These are phyloP conservation scores for Camponotus fellah DNA, from an alignment of 2,888 invertebrate genomes.

Conservation along the genomic window DNA sequence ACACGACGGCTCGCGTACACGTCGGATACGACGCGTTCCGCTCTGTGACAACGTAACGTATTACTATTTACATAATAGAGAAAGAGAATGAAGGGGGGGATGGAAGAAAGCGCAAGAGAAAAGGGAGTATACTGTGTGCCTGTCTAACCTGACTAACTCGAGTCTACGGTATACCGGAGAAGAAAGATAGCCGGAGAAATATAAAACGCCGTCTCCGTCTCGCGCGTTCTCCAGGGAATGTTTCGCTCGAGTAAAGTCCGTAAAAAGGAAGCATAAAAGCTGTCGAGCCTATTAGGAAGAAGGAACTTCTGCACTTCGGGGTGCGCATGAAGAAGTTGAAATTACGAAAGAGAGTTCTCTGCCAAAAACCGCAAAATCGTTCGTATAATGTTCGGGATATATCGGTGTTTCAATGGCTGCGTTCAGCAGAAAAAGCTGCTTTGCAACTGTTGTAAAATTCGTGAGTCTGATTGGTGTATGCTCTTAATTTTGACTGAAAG, in stretches of 20 bases:
- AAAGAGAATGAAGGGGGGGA: constrained; percentile 35
- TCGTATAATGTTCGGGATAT: neutral
- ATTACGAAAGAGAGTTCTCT: neutral
- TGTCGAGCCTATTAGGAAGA: constrained; percentile 58
- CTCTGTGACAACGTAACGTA: constrained; percentile 64
- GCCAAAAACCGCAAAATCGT: constrained; percentile 12
- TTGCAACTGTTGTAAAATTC: no score
- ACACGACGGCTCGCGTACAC: constrained; percentile 21
- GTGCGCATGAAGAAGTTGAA: neutral
- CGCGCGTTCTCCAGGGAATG: constrained; percentile 69
- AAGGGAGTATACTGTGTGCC: constrained; percentile 27
- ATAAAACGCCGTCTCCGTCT: constrained; percentile 72
- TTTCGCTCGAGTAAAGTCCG: constrained; percentile 74
- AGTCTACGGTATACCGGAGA: constrained; percentile 67
- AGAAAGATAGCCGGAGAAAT: constrained; percentile 63
- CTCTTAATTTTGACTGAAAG: no score
- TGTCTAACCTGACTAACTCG: constrained; percentile 64
- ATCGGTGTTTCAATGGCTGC: neutral
- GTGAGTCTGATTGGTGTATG: no score
- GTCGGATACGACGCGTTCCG: constrained; percentile 55
- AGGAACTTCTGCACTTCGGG: constrained; percentile 44
- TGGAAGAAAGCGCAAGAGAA: constrained; percentile 18
- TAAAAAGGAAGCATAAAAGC: constrained; percentile 64
- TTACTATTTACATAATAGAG: constrained; percentile 73
- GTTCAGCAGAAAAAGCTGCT: no score